A percentile compares a stretch with the other conserved stretches of the same genome.
Evolutionary conservation across 2,888 invertebrate species (phyloP).

Genomic region (Caenorhabditis afra): DNA sequence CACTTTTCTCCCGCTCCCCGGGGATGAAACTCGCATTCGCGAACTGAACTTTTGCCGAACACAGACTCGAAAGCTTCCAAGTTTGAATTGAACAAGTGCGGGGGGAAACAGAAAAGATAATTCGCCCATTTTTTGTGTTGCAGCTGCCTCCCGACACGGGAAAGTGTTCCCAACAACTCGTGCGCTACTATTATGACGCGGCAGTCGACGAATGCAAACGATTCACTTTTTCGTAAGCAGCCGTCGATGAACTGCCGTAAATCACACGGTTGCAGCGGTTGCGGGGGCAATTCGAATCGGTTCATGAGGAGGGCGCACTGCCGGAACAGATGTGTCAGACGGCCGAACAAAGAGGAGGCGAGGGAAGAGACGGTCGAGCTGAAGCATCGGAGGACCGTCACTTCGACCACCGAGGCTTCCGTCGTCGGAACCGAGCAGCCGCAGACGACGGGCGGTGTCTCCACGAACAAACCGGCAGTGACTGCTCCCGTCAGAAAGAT

Average conservation of each 20-base stretch:
- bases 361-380: constrained; percentile 17
- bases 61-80: constrained; percentile 2
- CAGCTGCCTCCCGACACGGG: constrained; percentile 73
- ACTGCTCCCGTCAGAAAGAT: constrained; percentile 22
- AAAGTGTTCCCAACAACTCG: constrained; percentile 72
- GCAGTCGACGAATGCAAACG: constrained; percentile 71
- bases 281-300: constrained; percentile 72
- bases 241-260: constrained; percentile 22
- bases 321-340: constrained; percentile 66
- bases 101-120: constrained; percentile 15
- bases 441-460: background rate
- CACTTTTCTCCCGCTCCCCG: constrained; percentile 17
- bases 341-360: constrained; percentile 32
- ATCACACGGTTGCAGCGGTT: constrained; percentile 64
- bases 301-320: constrained; percentile 71
- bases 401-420: constrained; percentile 37
- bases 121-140: constrained; percentile 31
- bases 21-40: constrained; percentile 24
- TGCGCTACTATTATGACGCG: constrained; percentile 77
- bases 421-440: background rate
- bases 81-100: background rate
- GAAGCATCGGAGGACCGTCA: constrained; percentile 55
- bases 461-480: constrained; percentile 9
- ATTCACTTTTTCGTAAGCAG: constrained; percentile 75
- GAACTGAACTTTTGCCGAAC: constrained; percentile 48